Percentiles rank a stretch among this genome's conserved stretches.
Conservation (phyloP, 2,797 vertebrate species). For the Cyclura pinguis region DNA sequence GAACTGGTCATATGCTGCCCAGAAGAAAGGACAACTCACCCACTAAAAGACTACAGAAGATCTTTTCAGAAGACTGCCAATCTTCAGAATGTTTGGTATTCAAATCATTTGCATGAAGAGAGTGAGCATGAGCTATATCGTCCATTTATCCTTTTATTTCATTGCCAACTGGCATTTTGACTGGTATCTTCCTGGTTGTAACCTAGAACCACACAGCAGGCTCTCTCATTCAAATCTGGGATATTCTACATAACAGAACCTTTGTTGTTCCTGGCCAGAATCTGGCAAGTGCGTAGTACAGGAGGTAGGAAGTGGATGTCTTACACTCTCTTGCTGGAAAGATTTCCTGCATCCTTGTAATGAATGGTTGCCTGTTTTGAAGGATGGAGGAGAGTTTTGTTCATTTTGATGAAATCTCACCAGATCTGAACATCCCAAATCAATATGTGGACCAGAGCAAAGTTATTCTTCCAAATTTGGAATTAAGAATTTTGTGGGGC, state of each 20-base stretch:
- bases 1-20: not conserved
- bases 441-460: not conserved
- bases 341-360: not conserved
- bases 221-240: not conserved
- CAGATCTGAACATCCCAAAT: not conserved
- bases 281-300: not conserved
- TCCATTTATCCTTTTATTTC: constrained; percentile 6
- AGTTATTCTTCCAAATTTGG: not conserved
- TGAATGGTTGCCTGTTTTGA: not conserved
- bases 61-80: not conserved
- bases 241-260: rapidly evolving
- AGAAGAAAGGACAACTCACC: not conserved
- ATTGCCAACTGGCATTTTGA: not conserved
- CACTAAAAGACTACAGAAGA: not conserved
- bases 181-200: not conserved
- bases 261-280: not conserved
- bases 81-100: not conserved
- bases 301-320: not conserved
- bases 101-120: not conserved
- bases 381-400: not conserved
- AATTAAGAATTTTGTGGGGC: not conserved
- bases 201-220: not conserved
- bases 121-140: not conserved
- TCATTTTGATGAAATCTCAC: not conserved
- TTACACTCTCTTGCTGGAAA: not conserved